phyloP scores from a whole-genome alignment of 1,140 invertebrate genomes.

The Manduca sexta region DNA sequence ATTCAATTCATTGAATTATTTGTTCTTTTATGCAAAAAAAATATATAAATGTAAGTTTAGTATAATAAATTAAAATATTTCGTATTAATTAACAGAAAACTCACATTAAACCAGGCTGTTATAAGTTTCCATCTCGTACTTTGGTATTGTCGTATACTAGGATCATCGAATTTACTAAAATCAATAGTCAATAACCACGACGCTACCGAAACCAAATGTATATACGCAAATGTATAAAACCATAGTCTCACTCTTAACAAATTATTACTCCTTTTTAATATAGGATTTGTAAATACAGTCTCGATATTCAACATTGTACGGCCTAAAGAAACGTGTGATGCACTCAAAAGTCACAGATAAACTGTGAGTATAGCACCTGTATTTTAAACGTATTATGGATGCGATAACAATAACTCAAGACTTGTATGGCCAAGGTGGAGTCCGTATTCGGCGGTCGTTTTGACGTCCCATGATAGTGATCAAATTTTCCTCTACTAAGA shows the following conservation, averaged over 20 bases:
- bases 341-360: neutral
- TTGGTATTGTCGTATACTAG: slow-evolving; percentile 18
- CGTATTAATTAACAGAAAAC: no score
- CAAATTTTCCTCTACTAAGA: neutral
- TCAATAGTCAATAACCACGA: slow-evolving; percentile 19
- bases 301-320: slow-evolving; percentile 15
- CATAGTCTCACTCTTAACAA: slow-evolving; percentile 24
- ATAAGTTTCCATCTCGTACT: slow-evolving; percentile 26
- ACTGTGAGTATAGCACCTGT: slow-evolving; percentile 1
- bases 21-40: no score
- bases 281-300: slow-evolving; percentile 4
- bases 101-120: slow-evolving; percentile 34
- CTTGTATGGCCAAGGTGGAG: slow-evolving; percentile 6
- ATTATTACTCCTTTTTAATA: slow-evolving; percentile 14
- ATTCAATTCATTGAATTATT: no score
- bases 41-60: no score
- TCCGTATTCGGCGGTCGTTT: neutral
- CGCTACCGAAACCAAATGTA: slow-evolving; percentile 17
- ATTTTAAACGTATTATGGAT: slow-evolving; percentile 4
- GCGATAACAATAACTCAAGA: slow-evolving; percentile 4
- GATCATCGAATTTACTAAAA: slow-evolving; percentile 20
- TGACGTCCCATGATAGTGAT: neutral
- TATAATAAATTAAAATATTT: no score
- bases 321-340: neutral
- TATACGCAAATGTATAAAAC: slow-evolving; percentile 13